Evolutionary conservation across 2,113 vertebrate species (phyloP).

Genomic region (Mobula birostris): DNA sequence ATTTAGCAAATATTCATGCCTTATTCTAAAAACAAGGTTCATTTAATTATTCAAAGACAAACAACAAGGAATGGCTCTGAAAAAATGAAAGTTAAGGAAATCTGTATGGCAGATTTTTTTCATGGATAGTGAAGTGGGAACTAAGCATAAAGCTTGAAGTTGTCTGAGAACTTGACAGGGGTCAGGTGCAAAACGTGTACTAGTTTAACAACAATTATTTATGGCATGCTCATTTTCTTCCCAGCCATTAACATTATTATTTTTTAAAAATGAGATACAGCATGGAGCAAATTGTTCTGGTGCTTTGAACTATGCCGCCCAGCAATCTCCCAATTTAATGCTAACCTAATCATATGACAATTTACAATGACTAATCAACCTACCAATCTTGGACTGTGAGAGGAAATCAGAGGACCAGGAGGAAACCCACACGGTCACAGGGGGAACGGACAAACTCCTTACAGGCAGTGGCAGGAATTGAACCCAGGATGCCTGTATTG

Average conservation of each 20-base stretch:
- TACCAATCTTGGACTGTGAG: too few species aligned
- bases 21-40: neutral
- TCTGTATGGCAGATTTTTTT: neutral
- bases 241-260: neutral
- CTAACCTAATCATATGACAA: too few species aligned
- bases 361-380: too few species aligned
- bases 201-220: neutral
- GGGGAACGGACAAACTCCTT: too few species aligned
- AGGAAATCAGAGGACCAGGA: too few species aligned
- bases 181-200: neutral
- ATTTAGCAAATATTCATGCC: neutral
- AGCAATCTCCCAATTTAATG: too few species aligned
- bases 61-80: neutral
- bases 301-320: too few species aligned
- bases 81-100: neutral
- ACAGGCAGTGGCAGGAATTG: too few species aligned
- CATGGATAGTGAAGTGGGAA: neutral
- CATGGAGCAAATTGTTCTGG: too few species aligned
- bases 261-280: too few species aligned
- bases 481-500: too few species aligned
- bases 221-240: neutral
- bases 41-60: constrained; percentile 24
- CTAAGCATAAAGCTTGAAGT: neutral
- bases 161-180: neutral
- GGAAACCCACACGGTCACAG: too few species aligned